Evolutionary conservation across 2,888 invertebrate species (phyloP).

Genomic region (Crematogaster levior): DNA sequence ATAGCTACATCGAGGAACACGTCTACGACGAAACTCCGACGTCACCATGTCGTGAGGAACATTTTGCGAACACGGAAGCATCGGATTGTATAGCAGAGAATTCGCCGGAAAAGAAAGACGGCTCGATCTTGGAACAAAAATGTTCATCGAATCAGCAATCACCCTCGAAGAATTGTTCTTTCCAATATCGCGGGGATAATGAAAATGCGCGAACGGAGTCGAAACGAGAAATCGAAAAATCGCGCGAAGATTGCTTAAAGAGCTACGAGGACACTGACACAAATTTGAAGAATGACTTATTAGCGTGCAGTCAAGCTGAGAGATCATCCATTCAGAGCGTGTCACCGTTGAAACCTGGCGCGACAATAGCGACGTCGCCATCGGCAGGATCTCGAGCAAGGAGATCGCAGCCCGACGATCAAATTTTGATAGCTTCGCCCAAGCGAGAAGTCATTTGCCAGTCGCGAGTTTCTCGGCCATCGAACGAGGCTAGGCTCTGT

Average conservation of each 20-base stretch:
- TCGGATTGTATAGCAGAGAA: constrained; percentile 14
- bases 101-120: constrained; percentile 19
- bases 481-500: constrained; percentile 65
- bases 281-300: constrained; percentile 2
- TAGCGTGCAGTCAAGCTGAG: not conserved
- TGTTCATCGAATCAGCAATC: constrained; percentile 32
- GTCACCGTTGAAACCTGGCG: constrained; percentile 35
- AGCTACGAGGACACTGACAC: not conserved
- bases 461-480: constrained; percentile 58
- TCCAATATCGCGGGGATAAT: not conserved
- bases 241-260: constrained; percentile 2
- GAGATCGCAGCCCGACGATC: constrained; percentile 81
- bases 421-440: constrained; percentile 83
- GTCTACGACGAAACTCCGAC: constrained; percentile 77
- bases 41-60: constrained; percentile 60
- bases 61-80: constrained; percentile 19
- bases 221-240: constrained; percentile 23
- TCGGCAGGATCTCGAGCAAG: constrained; percentile 47
- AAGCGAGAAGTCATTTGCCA: constrained; percentile 79
- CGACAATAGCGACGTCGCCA: constrained; percentile 25
- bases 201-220: constrained; percentile 1
- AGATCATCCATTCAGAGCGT: constrained; percentile 8
- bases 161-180: not conserved
- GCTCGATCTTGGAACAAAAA: not conserved
- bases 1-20: constrained; percentile 68